Base-by-base conservation (phyloP, 2,113 vertebrate genomes). In the Propithecus coquereli region DNA sequence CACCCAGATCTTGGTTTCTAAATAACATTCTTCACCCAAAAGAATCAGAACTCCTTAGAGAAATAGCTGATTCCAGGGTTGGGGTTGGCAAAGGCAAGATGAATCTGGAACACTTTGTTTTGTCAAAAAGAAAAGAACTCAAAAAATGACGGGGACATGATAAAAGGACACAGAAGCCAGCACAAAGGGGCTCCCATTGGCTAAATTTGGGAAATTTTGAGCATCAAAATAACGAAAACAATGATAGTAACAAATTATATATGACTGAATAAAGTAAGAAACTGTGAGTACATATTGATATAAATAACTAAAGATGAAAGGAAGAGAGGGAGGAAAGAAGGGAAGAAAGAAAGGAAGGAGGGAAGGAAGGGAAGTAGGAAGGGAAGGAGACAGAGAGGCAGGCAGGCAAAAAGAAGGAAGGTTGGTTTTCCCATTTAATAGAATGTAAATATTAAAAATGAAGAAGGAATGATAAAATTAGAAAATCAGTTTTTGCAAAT, bases 221-320 rank as follows among this genome's bases (percentile, higher is more conserved):
- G 54, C 74, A 82, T 68, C 32, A 66, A 94, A 94, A 91, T 68
- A 91, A 80, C 70, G 30, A 52, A 90, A 93, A 90, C 40, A 87
- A 54, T 54, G 32, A 66, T 3, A 76, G 50, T 34, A 94, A 76
- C 84, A 96, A 77, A 59, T 86, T 77, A 90, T 1, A 96, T 59
- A 94, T 34, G 25, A 90, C 17, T 59, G 32, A 43, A 50, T 63
- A 96, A 91, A 76, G 52, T 37, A 94, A 83, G 40, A 83, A 76
- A 82, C 52, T 3, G 20, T 90, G 40, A 89, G 25, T 52, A 27
- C 27, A 59, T 50, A 81, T 0, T 66, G 65, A 66, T 50, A 87
- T 73, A 81, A 90, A 74, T 10, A 47, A 52, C 17, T 9, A 87
- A 73, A 10, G 5, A 66, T 43, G 45, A 8, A 50, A 85, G 40